Conservation (phyloP, 2,888 invertebrate species). For the Chouioia cunea region DNA sequence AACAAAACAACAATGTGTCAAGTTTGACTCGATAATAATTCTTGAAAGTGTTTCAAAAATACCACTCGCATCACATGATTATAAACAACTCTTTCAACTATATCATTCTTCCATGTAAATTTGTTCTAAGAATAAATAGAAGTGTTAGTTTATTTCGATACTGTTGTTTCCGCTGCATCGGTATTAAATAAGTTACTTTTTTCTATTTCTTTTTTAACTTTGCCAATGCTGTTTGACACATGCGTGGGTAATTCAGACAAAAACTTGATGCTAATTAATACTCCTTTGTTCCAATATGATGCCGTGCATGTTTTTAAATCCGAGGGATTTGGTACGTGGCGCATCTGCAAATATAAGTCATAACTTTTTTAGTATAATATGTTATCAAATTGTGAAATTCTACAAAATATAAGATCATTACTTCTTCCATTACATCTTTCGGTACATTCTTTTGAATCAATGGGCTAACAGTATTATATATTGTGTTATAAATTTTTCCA, state of each 20-base stretch:
- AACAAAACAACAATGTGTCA: neutral
- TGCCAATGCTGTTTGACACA: slow-evolving; percentile 50
- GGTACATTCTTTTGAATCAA: slow-evolving; percentile 59
- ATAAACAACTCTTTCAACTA: neutral
- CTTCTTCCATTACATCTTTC: slow-evolving; percentile 56
- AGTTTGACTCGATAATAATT: neutral
- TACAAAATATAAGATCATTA: slow-evolving; percentile 41
- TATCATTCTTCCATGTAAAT: slow-evolving; percentile 2
- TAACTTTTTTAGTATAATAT: slow-evolving; percentile 2
- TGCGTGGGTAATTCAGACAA: slow-evolving; percentile 56
- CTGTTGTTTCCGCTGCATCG: neutral
- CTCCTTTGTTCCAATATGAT: slow-evolving; percentile 58
- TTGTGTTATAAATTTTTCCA: slow-evolving; percentile 60
- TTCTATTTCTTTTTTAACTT: slow-evolving; percentile 41
- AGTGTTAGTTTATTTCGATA: too few relatives aligned
- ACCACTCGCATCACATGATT: neutral
- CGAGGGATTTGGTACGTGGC: slow-evolving; percentile 53
- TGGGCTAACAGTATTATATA: slow-evolving; percentile 60
- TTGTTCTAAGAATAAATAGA: slow-evolving; percentile 21
- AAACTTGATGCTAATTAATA: slow-evolving; percentile 55
- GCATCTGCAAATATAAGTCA: slow-evolving; percentile 49
- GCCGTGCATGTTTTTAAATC: slow-evolving; percentile 27
- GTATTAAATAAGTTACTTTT: slow-evolving; percentile 21
- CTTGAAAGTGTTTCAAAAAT: slow-evolving; percentile 1
- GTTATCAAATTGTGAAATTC: neutral